A percentile compares a stretch with the other conserved stretches of the same genome.
These are phyloP conservation scores for Chrosomus eos DNA, from an alignment of 2,797 vertebrate genomes.

Conservation along the genomic window DNA sequence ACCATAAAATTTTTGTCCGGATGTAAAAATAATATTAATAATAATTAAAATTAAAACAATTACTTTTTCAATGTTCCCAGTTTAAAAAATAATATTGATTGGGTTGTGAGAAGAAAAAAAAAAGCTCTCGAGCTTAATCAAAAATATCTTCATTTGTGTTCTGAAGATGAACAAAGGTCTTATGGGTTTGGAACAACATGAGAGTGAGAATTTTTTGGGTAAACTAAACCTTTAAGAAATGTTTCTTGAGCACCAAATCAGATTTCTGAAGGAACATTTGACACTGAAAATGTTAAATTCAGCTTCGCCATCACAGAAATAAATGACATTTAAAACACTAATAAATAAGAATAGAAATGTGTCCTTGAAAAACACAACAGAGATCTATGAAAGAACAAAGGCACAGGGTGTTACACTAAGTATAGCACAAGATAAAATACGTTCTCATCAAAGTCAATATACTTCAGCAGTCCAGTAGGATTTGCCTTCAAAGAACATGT, in stretches of 20 bases:
- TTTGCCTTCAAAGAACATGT: constrained; percentile 15
- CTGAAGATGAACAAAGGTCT: too few species aligned
- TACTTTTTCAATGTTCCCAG: neutral
- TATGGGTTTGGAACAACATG: too few species aligned
- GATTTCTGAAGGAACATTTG: neutral
- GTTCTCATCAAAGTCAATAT: neutral
- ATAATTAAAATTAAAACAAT: neutral
- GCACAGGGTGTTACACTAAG: neutral
- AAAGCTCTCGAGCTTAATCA: too few species aligned
- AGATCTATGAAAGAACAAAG: neutral
- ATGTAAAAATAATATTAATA: too few species aligned
- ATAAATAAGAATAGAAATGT: neutral
- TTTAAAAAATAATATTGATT: neutral
- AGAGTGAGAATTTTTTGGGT: too few species aligned
- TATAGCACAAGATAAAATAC: constrained; percentile 9
- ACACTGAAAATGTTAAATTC: neutral
- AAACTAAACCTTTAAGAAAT: too few species aligned
- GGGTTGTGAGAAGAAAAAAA: neutral
- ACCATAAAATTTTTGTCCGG: too few species aligned
- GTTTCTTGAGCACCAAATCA: neutral
- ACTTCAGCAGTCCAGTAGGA: neutral
- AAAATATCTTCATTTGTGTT: too few species aligned
- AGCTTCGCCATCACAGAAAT: too few species aligned
- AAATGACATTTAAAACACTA: neutral
- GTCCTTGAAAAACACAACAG: neutral